phyloP scores from a whole-genome alignment of 2,113 vertebrate genomes.

The Athene noctua region DNA sequence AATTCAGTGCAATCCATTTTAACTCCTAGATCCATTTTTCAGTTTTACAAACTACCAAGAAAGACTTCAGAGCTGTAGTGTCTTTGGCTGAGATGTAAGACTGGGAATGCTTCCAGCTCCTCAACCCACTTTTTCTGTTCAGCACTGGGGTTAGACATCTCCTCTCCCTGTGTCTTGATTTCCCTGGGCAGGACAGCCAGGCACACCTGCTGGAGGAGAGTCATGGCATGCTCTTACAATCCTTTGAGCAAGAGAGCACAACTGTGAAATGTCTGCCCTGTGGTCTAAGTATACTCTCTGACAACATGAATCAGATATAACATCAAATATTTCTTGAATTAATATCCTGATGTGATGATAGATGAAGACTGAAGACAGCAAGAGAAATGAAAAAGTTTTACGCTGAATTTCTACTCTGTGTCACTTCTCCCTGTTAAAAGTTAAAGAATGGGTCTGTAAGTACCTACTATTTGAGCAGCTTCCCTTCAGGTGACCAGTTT shows the following conservation, averaged over 20 bases:
- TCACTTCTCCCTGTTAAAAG: neutral
- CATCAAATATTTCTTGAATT: neutral
- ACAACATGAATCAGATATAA: neutral
- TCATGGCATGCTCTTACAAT: neutral
- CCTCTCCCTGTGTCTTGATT: neutral
- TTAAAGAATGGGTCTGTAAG: neutral
- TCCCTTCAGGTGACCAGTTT: neutral
- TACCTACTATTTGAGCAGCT: neutral
- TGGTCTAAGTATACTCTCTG: neutral
- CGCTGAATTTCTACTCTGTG: neutral
- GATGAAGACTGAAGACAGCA: neutral
- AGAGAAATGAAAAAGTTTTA: neutral
- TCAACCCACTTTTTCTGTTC: neutral
- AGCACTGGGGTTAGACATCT: neutral
- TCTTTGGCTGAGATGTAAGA: neutral
- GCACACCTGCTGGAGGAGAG: neutral
- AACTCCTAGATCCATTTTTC: neutral
- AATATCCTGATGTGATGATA: neutral
- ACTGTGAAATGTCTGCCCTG: neutral
- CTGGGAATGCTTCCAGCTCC: neutral
- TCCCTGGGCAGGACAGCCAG: neutral
- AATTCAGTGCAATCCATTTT: neutral
- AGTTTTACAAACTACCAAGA: neutral
- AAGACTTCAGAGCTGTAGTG: neutral
- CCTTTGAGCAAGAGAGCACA: rapidly evolving